Conservation (phyloP, 2,797 vertebrate species). For the Propithecus deckenii region DNA sequence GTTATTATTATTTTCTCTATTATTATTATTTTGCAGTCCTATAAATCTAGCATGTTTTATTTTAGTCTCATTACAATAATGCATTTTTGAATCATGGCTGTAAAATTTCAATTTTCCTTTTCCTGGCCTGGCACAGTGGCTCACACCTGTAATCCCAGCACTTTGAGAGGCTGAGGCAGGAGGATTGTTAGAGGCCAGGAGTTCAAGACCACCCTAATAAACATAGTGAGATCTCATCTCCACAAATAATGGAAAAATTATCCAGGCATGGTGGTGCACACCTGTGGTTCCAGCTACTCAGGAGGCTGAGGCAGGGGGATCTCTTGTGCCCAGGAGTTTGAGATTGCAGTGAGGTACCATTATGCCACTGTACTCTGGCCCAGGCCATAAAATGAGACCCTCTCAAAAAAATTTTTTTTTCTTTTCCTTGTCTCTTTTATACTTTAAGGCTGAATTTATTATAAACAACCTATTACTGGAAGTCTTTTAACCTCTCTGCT, state of each 20-base stretch:
- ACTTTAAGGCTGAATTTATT: constrained; percentile 1
- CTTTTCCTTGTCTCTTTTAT: not conserved
- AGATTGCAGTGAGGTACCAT: not conserved
- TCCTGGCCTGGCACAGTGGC: not conserved
- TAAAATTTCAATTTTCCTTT: not conserved
- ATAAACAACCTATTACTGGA: not conserved
- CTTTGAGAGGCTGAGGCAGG: not conserved
- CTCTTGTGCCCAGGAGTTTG: not conserved
- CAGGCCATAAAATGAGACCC: not conserved
- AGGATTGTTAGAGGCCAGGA: not conserved
- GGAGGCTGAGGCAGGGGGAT: not conserved
- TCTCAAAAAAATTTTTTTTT: not conserved
- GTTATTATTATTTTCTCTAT: not conserved
- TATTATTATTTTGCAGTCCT: not conserved
- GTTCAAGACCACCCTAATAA: not conserved
- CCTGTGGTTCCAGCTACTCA: not conserved
- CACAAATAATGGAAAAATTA: not conserved
- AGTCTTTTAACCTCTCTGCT: not conserved
- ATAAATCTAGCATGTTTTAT: not conserved
- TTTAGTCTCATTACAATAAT: not conserved
- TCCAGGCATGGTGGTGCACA: not conserved
- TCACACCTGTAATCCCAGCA: not conserved
- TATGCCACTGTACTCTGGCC: not conserved
- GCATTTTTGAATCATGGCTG: not conserved
- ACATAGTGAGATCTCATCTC: not conserved